Conservation (phyloP, 1,140 invertebrate species). For the Drosophila yakuba region DNA sequence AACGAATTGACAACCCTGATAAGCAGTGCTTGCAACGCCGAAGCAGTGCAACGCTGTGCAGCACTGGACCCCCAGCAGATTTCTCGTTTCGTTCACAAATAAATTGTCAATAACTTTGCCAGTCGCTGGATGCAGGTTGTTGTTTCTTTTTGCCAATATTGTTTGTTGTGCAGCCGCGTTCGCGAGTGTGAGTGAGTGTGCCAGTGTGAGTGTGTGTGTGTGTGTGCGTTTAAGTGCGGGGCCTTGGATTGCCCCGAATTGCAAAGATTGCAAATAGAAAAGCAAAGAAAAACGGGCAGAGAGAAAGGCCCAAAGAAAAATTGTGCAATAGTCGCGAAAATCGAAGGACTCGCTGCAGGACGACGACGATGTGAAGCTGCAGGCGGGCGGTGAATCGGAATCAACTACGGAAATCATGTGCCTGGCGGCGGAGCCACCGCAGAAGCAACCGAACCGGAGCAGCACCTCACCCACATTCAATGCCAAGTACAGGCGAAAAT, state of each 20-base stretch:
- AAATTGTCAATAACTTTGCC: conserved; percentile 51
- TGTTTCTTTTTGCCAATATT: conserved; percentile 21
- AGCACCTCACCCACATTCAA: conserved; percentile 78
- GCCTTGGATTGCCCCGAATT: conserved; percentile 28
- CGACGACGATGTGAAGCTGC: conserved; percentile 70
- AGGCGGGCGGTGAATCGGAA: conserved; percentile 40
- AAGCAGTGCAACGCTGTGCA: conserved; percentile 3
- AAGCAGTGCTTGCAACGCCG: background rate
- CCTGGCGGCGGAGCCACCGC: conserved; percentile 75
- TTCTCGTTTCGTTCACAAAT: conserved; percentile 7
- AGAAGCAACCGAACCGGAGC: conserved; percentile 43
- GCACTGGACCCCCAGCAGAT: conserved; percentile 4
- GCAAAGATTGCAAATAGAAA: conserved; percentile 14
- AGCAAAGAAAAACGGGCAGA: conserved; percentile 10
- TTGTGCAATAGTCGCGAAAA: conserved; percentile 69
- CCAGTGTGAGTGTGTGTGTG: conserved; percentile 37
- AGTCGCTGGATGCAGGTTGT: conserved; percentile 7
- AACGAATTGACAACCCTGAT: background rate
- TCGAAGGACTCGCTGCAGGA: conserved; percentile 61
- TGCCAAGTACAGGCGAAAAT: conserved; percentile 84
- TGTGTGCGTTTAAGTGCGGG: conserved; percentile 42
- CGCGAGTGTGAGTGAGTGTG: conserved; percentile 37
- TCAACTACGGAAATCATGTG: conserved; percentile 66
- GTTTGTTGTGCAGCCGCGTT: conserved; percentile 52
- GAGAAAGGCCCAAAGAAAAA: conserved; percentile 34